These are phyloP conservation scores for Salarias fasciatus DNA, from an alignment of 2,797 vertebrate species.

Conservation along the genomic window DNA sequence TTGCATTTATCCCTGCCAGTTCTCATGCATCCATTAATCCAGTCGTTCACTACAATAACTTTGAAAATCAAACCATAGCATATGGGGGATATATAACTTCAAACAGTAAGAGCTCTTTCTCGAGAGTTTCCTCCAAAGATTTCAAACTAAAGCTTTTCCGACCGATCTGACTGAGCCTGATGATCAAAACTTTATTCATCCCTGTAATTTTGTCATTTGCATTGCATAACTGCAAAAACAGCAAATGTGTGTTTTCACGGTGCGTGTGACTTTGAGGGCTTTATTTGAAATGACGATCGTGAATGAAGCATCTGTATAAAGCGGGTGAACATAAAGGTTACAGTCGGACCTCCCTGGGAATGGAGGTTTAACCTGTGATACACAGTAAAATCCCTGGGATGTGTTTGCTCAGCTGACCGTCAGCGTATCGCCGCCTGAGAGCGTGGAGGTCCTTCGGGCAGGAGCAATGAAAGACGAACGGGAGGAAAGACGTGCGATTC, in stretches of 20 bases:
- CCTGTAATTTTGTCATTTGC: too few relatives aligned
- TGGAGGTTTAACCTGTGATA: slow-evolving; percentile 8
- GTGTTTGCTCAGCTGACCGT: slow-evolving; percentile 68
- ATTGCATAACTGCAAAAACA: not conserved
- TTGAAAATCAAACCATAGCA: too few relatives aligned
- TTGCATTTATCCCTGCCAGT: not conserved
- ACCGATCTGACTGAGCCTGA: slow-evolving; percentile 5
- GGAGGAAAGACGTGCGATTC: slow-evolving; percentile 7
- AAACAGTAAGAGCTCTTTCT: not conserved
- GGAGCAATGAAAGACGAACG: slow-evolving; percentile 34
- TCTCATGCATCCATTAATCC: slow-evolving; percentile 3
- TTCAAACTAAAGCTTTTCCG: not conserved
- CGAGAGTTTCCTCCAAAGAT: not conserved
- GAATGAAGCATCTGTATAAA: slow-evolving; percentile 12
- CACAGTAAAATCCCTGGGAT: slow-evolving; percentile 29
- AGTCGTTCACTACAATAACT: not conserved
- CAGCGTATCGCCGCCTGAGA: slow-evolving; percentile 17
- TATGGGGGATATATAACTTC: too few relatives aligned
- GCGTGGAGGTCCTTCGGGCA: slow-evolving; percentile 8
- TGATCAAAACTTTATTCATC: not conserved
- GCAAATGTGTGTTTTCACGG: slow-evolving; percentile 16
- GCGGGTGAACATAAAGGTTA: slow-evolving; percentile 1
- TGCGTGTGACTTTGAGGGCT: slow-evolving; percentile 8
- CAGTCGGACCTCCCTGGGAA: slow-evolving; percentile 18
- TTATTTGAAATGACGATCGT: slow-evolving; percentile 23